phyloP scores from a whole-genome alignment of 2,113 vertebrate genomes.

The Tamias sibiricus region DNA sequence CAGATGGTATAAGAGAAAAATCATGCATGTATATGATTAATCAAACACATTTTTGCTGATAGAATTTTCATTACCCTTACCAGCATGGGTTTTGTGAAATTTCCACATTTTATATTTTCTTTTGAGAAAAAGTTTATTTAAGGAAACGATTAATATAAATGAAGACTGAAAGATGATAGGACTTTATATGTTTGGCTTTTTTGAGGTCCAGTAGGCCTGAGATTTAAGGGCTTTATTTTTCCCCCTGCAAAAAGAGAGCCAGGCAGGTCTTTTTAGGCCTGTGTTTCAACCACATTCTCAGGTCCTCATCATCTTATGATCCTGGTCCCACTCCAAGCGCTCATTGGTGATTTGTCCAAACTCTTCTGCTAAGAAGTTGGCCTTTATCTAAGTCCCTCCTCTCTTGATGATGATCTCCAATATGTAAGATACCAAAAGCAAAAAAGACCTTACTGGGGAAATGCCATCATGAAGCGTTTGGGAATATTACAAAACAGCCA shows the following conservation, averaged over 20 bases:
- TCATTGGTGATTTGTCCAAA: neutral
- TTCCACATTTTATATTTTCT: constrained; percentile 73
- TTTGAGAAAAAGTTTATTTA: constrained; percentile 76
- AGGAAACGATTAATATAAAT: constrained; percentile 62
- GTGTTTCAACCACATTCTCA: neutral
- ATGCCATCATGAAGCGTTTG: neutral
- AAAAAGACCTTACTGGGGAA: neutral
- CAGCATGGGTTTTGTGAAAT: constrained; percentile 77
- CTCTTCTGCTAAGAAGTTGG: neutral
- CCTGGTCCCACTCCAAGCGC: neutral
- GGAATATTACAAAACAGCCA: neutral
- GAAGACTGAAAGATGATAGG: constrained; percentile 42
- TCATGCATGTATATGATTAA: constrained; percentile 82
- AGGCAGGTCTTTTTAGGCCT: neutral
- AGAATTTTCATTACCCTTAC: constrained; percentile 80
- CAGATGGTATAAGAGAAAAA: constrained; percentile 81
- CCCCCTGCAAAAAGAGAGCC: neutral
- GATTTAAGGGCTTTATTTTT: neutral
- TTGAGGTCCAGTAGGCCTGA: neutral
- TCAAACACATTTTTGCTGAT: constrained; percentile 79
- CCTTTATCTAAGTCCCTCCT: neutral
- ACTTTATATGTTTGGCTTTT: constrained; percentile 56
- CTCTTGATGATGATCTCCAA: neutral
- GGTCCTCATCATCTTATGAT: neutral
- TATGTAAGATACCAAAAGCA: neutral